Base-by-base conservation (phyloP, 1,140 invertebrate species). In the Atta texana region DNA sequence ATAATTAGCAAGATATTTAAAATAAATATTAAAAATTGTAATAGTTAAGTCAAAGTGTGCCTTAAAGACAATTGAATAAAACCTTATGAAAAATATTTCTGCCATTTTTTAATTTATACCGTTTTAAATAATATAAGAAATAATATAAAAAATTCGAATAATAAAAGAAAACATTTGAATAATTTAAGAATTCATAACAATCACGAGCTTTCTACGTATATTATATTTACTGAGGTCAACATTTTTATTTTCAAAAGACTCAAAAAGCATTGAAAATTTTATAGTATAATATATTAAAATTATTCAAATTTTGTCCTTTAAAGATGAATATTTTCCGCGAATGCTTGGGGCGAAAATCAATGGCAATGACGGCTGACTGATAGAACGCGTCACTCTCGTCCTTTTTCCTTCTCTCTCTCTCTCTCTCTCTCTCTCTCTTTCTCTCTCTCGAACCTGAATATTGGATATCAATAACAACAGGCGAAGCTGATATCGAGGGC, bases 381-480 rank as follows among this genome's bases (percentile, higher is more conserved):
- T 90, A 88, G 75, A 86, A 86, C n/a, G 75, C 89, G 68, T 44
- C 55, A 51, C 21, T 63, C 69, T 68, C 57, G 49, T 49, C 44
- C 55, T 85, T 44, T 85, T 16, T 51, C 6, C 34, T 21, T 61
- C 53, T 69, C 53, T 74, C 18, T 72, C 16, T 59, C 76, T 76
- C 49, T 88, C 53, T 72, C 18, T 64, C 39, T 59, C 69, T 85
- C 14, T 24, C 24, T 59, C 76, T 76, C 49, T 88, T 39, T 72
- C 18, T 64, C 44, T 59, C 69, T 76, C 49, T 88, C 18, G 64
- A 72, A 71, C 64, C 63, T 68, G 81, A 82, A 88, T 91, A 92
- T 91, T 89, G 90, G 88, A 90, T 92, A 90, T 91, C 89, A 91
- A 92, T 92, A 92, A 90, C 84, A 88, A 86, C 61, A 39, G 85